A percentile compares a stretch with the other conserved stretches of the same genome.
Conservation (phyloP, 2,888 invertebrate species). For the Macropis europaea region DNA sequence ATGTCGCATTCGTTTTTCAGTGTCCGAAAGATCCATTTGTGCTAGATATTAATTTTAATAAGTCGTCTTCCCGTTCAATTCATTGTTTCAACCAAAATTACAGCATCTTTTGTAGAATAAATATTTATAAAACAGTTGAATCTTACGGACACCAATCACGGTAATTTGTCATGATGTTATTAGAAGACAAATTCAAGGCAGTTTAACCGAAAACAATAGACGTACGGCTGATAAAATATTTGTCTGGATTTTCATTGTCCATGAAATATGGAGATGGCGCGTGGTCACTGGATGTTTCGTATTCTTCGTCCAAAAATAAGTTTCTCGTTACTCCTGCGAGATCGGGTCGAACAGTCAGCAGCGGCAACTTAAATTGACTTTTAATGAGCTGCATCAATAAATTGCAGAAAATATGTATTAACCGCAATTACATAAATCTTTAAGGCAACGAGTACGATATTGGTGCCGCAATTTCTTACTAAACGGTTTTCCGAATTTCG, state of each 20-base stretch:
- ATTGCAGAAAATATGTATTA: slow-evolving; percentile 33
- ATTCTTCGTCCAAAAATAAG: slow-evolving; percentile 83
- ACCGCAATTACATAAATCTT: background rate
- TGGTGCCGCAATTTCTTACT: slow-evolving; percentile 78
- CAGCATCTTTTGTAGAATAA: background rate
- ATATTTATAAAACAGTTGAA: slow-evolving; percentile 37
- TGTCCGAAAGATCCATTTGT: slow-evolving; percentile 50
- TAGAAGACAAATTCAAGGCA: slow-evolving; percentile 22
- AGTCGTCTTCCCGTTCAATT: no score
- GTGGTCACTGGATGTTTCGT: slow-evolving; percentile 83
- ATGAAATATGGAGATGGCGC: slow-evolving; percentile 85
- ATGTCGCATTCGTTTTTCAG: slow-evolving; percentile 59
- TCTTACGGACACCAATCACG: slow-evolving; percentile 3
- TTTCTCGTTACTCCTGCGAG: slow-evolving; percentile 84
- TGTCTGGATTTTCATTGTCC: slow-evolving; percentile 83
- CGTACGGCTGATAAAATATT: slow-evolving; percentile 85
- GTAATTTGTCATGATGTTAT: slow-evolving; percentile 57
- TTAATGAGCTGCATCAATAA: slow-evolving; percentile 82
- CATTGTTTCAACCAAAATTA: background rate
- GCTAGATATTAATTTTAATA: background rate
- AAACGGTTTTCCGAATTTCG: slow-evolving; percentile 84
- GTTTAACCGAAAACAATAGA: background rate
- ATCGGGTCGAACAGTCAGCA: slow-evolving; percentile 86
- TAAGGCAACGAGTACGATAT: background rate
- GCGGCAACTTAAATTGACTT: slow-evolving; percentile 86